Evolutionary conservation across 2,797 vertebrate species (phyloP).

Genomic region (Scolopax rusticola): DNA sequence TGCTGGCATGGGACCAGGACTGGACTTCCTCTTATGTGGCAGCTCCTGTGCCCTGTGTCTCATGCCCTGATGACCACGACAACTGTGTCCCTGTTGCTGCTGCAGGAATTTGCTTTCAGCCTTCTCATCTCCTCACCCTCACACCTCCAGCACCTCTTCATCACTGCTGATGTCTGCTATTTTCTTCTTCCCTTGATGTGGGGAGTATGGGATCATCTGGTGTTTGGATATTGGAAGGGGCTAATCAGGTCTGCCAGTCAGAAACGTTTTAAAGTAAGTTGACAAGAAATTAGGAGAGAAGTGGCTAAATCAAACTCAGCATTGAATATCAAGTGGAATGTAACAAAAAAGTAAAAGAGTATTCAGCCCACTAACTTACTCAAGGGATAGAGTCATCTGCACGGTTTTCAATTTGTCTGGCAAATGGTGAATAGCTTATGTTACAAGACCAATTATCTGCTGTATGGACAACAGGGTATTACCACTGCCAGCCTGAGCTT

Average conservation of each 20-base stretch:
- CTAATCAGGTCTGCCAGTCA: neutral
- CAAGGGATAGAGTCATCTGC: neutral
- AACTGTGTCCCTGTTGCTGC: accelerated
- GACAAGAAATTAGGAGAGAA: neutral
- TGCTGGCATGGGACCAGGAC: neutral
- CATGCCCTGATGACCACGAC: neutral
- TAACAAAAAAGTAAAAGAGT: neutral
- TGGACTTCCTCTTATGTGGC: neutral
- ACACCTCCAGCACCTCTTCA: neutral
- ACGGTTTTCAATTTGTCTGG: neutral
- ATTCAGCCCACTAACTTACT: neutral
- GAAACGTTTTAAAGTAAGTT: neutral
- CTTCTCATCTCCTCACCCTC: neutral
- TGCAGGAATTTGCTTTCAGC: neutral
- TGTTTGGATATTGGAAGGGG: neutral
- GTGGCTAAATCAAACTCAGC: neutral
- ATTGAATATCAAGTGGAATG: neutral
- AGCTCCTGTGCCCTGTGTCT: neutral
- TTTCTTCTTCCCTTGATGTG: neutral
- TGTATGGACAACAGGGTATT: too few relatives aligned
- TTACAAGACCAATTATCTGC: neutral
- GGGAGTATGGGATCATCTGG: neutral
- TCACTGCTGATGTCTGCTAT: neutral
- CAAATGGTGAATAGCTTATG: neutral
- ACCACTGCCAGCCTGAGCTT: neutral